Base-by-base conservation (phyloP, 2,888 invertebrate genomes). In the Drosophila suboccidentalis region DNA sequence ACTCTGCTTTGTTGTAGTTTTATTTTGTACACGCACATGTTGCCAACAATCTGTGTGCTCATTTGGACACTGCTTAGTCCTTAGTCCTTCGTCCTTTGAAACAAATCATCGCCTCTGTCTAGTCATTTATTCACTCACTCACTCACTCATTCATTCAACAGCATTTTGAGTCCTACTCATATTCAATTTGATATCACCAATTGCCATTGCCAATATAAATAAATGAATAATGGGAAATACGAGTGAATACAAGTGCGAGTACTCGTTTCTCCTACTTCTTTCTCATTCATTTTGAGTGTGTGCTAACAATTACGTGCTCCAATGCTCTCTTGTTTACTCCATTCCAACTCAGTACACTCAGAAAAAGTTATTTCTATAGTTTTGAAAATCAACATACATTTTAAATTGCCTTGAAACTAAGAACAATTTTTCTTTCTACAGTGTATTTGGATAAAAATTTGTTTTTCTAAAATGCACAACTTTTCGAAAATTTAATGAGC, bases 121-220 rank as follows among this genome's bases (percentile, higher is more conserved):
- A 50, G 34, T 19, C 32, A 43, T 26, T 26, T 6, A 26, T 26
- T 26, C 29, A 29, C 0, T 17, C 19, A 26, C 1, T 1, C 29
- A 29, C 1, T 1, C 29, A 29, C 8, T 39, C 19, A 26, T 11
- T 10, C 34, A 36, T 57, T 46, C 46, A 46, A 34, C 46, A 36
- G 54, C 49, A 49, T 60, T 49, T 44, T 44, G 46, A 32, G 39
- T 67, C 41, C 41, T 50, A 60, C 67, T 49, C 58, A 69, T 54
- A 71, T 72, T 68, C 65, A 71, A 75, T 78, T 78, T 75, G 75
- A 81, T 75, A 60, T 67, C 70, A 64, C 59, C 74, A 67, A 78
- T 81, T 81, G 67, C 67, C 32, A 34, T 51, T 49, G 68, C 68
- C 62, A 70, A 74, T 81, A 80, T 79, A 80, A 81, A 78, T 70